Conservation (phyloP, 2,113 vertebrate species). For the Oxygymnocypris stewartii region DNA sequence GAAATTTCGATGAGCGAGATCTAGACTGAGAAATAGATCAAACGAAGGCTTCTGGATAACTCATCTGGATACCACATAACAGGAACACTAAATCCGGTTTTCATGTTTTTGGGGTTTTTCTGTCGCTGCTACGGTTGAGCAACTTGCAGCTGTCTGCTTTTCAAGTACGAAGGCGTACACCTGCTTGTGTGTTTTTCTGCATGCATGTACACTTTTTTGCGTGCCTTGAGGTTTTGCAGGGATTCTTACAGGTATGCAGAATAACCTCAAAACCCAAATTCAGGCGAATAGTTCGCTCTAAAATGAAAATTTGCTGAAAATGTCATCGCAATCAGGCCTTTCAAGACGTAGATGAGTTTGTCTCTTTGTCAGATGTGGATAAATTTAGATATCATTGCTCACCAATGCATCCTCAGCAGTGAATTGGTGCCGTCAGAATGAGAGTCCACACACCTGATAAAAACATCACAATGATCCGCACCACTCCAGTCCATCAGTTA, state of each 20-base stretch:
- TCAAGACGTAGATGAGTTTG: background rate
- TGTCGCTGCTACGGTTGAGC: background rate
- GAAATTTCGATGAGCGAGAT: slow-evolving; percentile 1
- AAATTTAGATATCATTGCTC: background rate
- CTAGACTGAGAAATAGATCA: slow-evolving; percentile 29
- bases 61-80: slow-evolving; percentile 66
- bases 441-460: background rate
- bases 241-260: background rate
- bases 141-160: slow-evolving; percentile 21
- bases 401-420: background rate
- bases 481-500: too few relatives aligned
- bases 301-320: background rate
- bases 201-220: background rate
- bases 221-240: background rate
- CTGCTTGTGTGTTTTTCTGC: slow-evolving; percentile 2
- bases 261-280: background rate
- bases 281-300: background rate
- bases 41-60: slow-evolving; percentile 26
- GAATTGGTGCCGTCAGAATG: background rate
- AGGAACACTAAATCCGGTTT: slow-evolving; percentile 26
- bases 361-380: background rate
- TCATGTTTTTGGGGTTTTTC: slow-evolving; percentile 55
- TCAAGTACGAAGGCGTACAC: slow-evolving; percentile 9
- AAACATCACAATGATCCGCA: background rate
- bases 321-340: background rate